Conservation (phyloP, 1,140 invertebrate species). For the Calephelis nemesis region DNA sequence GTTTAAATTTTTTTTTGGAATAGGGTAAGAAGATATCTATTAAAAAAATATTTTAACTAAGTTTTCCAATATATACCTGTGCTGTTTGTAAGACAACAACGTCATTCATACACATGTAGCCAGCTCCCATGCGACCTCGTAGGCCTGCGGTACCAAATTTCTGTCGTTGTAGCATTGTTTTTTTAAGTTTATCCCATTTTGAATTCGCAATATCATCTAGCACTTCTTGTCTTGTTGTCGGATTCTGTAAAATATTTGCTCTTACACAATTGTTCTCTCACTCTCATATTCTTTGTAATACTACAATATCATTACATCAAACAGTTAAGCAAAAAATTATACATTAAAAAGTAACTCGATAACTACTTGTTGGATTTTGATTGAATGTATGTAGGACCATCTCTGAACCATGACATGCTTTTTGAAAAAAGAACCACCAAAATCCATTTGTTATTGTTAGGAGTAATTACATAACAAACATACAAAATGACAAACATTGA, state of each 20-base stretch:
- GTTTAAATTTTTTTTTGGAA: too few relatives aligned
- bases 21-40: too few relatives aligned
- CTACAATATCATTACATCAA: neutral
- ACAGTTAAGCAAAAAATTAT: too few relatives aligned
- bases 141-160: conserved; percentile 95
- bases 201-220: conserved; percentile 49
- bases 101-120: conserved; percentile 97
- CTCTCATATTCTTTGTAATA: neutral
- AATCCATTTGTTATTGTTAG: too few relatives aligned
- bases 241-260: conserved; percentile 44
- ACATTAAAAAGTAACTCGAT: too few relatives aligned
- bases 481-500: too few relatives aligned
- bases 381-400: too few relatives aligned
- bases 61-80: conserved; percentile 79
- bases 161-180: conserved; percentile 83
- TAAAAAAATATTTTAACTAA: neutral
- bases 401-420: too few relatives aligned
- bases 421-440: too few relatives aligned
- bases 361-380: too few relatives aligned
- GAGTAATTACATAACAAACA: too few relatives aligned
- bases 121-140: conserved; percentile 94
- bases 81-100: conserved; percentile 97
- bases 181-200: conserved; percentile 59
- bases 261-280: neutral
- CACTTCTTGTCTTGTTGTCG: conserved; percentile 54